Conservation (phyloP, 2,888 invertebrate genomes). For the Andrena haemorrhoa region DNA sequence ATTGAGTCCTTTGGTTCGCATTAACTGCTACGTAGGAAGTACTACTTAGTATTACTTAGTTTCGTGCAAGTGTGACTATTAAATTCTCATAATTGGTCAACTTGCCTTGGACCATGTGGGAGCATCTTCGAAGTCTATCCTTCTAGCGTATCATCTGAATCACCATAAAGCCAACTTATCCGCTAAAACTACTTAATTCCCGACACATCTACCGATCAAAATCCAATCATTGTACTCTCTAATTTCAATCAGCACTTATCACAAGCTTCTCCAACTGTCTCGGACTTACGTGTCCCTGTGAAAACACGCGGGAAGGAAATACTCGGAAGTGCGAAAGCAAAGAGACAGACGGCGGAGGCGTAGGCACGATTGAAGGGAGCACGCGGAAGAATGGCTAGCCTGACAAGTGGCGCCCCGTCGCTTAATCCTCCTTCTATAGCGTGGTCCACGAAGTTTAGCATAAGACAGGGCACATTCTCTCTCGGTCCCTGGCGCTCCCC, state of each 20-base stretch:
- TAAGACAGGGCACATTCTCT: conserved; percentile 73
- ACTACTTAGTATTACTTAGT: too few species aligned
- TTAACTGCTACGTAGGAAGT: too few species aligned
- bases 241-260: background rate
- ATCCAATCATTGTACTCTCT: too few species aligned
- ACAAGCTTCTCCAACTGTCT: background rate
- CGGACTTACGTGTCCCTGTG: background rate
- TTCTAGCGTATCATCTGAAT: too few species aligned
- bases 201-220: too few species aligned
- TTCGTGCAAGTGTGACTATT: too few species aligned
- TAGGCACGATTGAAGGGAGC: conserved; percentile 28
- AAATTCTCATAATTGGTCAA: too few species aligned
- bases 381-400: conserved; percentile 60
- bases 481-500: conserved; percentile 29
- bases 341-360: background rate
- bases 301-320: background rate
- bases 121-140: too few species aligned
- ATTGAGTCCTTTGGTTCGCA: too few species aligned
- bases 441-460: conserved; percentile 78
- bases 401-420: conserved; percentile 82
- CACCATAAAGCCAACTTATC: too few species aligned
- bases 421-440: conserved; percentile 70
- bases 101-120: too few species aligned
- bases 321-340: background rate
- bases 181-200: too few species aligned